Percentiles rank a stretch among this genome's conserved stretches.
These are phyloP conservation scores for Lithodes maja DNA, from an alignment of 2,888 invertebrate species.

Conservation along the genomic window DNA sequence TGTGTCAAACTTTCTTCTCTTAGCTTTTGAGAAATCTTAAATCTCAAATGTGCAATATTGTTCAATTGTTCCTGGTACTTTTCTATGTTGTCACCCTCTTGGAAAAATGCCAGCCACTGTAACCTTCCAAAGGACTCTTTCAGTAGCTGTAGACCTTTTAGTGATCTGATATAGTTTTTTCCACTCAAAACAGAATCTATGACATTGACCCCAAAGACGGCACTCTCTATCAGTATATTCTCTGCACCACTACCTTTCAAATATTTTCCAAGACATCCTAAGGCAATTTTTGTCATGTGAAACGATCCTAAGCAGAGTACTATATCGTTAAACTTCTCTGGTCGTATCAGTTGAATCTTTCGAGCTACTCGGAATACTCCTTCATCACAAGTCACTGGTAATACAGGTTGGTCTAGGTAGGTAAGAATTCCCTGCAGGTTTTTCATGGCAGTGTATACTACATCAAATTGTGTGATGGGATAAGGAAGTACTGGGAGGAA, in stretches of 20 bases:
- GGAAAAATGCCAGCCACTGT: conserved; percentile 30
- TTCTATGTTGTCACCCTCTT: conserved; percentile 5
- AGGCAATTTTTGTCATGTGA: conserved; percentile 14
- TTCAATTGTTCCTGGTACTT: conserved; percentile 6
- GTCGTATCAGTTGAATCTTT: neutral
- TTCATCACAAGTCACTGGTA: conserved; percentile 33
- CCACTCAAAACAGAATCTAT: conserved; percentile 4
- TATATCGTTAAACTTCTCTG: neutral
- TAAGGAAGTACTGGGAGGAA: conserved; percentile 29
- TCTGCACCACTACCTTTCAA: conserved; percentile 33
- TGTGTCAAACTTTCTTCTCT: neutral
- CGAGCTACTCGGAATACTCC: conserved; percentile 1
- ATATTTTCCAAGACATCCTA: conserved; percentile 28
- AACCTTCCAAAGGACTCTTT: neutral
- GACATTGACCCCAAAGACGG: conserved; percentile 2
- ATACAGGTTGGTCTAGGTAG: conserved; percentile 9
- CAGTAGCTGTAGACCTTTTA: conserved; percentile 16
- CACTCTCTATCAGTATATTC: neutral
- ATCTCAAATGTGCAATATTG: conserved; percentile 2
- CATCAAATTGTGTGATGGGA: conserved; percentile 12
- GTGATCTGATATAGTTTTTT: conserved; percentile 8
- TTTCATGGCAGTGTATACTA: conserved; percentile 26
- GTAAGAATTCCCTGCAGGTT: conserved; percentile 4
- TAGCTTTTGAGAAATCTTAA: conserved; percentile 2
- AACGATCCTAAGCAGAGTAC: conserved; percentile 22